phyloP scores from a whole-genome alignment of 2,888 invertebrate species.

The Gasteruption jaculator region DNA sequence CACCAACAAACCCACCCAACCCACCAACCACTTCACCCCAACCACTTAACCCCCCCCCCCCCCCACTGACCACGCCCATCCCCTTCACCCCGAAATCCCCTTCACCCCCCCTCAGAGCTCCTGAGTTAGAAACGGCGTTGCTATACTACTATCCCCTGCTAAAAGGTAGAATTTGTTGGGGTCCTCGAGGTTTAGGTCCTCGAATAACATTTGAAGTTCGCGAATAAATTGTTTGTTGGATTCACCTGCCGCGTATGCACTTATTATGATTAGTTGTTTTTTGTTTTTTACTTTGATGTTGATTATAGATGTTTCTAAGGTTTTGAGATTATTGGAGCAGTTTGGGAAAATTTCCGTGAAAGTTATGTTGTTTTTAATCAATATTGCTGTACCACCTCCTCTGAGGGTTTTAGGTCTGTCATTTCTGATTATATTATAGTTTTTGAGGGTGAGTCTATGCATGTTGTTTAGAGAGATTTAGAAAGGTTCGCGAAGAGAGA shows the following conservation, averaged over 20 bases:
- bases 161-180: conserved; percentile 12
- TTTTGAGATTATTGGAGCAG: not conserved
- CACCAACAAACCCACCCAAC: too few relatives aligned
- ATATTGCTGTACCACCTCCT: conserved; percentile 20
- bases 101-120: too few relatives aligned
- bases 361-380: conserved; percentile 12
- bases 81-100: too few relatives aligned
- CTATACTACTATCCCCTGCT: too few relatives aligned
- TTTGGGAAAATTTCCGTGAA: conserved; percentile 6
- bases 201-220: conserved; percentile 10
- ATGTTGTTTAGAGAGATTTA: too few relatives aligned
- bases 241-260: conserved; percentile 11
- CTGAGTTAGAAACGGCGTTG: too few relatives aligned
- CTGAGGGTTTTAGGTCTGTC: conserved; percentile 14
- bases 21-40: too few relatives aligned
- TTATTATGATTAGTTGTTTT: conserved; percentile 12
- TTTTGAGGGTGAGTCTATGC: conserved; percentile 10
- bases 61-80: too few relatives aligned
- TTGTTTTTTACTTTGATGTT: not conserved
- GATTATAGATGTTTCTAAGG: conserved; percentile 12
- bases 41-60: too few relatives aligned
- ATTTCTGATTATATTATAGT: conserved; percentile 12
- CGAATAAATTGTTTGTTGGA: conserved; percentile 1
- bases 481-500: too few relatives aligned
- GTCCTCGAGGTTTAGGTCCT: conserved; percentile 6